Evolutionary conservation across 1,140 invertebrate species (phyloP).

Genomic region (Catajapyx aquilonaris): DNA sequence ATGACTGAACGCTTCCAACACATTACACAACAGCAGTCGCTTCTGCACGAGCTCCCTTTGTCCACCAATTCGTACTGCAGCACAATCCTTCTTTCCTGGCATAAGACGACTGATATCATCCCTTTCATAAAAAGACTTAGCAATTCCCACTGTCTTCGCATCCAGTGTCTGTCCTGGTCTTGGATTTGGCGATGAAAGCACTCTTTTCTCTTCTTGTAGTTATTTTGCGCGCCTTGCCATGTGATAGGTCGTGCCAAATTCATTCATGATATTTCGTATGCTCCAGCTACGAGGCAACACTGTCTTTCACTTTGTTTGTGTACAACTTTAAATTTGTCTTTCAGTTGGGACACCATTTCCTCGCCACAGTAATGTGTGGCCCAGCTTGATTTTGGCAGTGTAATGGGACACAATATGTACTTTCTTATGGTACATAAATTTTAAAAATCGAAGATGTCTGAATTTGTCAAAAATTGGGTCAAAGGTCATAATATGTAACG

Average conservation of each 20-base stretch:
- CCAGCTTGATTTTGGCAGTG: too few relatives aligned
- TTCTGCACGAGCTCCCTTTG: slow-evolving; percentile 1
- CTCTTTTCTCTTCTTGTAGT: neutral
- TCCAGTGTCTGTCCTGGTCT: neutral
- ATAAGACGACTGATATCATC: slow-evolving; percentile 1
- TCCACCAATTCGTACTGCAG: too few relatives aligned
- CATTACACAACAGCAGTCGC: slow-evolving; percentile 1
- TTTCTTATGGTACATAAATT: too few relatives aligned
- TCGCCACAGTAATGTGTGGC: too few relatives aligned
- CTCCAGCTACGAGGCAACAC: neutral
- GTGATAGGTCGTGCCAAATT: neutral
- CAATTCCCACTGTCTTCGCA: neutral
- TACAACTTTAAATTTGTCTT: too few relatives aligned
- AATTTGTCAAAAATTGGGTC: too few relatives aligned
- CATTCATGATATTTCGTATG: neutral
- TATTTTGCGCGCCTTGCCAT: neutral
- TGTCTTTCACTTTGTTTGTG: too few relatives aligned
- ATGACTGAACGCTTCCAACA: neutral
- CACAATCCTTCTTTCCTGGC: slow-evolving; percentile 2
- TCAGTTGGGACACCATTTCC: too few relatives aligned
- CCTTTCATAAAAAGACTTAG: slow-evolving; percentile 1
- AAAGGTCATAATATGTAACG: too few relatives aligned
- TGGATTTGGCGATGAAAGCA: neutral
- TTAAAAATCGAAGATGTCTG: too few relatives aligned
- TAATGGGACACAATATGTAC: too few relatives aligned